Base-by-base conservation (phyloP, 2,113 vertebrate species). In the Thymallus thymallus region DNA sequence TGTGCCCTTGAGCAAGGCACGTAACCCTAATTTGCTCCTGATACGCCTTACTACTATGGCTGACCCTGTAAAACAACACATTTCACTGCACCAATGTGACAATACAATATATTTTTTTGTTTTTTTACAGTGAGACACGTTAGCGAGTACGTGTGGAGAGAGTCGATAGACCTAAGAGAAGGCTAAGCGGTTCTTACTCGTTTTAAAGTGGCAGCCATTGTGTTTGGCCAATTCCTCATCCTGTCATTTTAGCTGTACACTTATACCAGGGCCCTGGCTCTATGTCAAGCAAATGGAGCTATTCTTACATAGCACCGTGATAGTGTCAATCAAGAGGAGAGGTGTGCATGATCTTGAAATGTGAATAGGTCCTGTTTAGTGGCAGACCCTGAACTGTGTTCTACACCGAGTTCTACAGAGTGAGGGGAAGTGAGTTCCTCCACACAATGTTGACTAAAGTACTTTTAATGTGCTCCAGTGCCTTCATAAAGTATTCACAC, bases 221-320 rank as follows among this genome's bases (percentile, higher is more conserved):
- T 76, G 79, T 73, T 71, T 73, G 65, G 83, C 76, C 76, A 29
- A 69, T 77, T 85, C 68, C 24, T 68, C 68, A 68, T 76, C 71
- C 35, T 73, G 79, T 81, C 82, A 77, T 18, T 87, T 80, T 75
- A 81, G 74, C 80, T 66, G 77, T 61, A 67, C 88, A 89, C 87
- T 89, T 84, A 84, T 69, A 69, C 67, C 4, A 81, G 70, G 73
- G 74, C 79, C 80, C 71, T 71, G 73, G 74, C 84, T 83, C 83
- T 83, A 80, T 89, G 87, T 89, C 77, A 69, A 91, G 88, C 87
- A 89, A 91, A 91, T 89, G 87, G 82, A 74, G 80, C 82, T 74
- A 84, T 91, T 92, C 85, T 87, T 84, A 67, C 70, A 82, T 83
- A 85, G 81, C 82, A 71, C 84, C 16, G 45, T 66, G 77, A 84